phyloP scores from a whole-genome alignment of 2,797 vertebrate species.

The Vireo griseus region DNA sequence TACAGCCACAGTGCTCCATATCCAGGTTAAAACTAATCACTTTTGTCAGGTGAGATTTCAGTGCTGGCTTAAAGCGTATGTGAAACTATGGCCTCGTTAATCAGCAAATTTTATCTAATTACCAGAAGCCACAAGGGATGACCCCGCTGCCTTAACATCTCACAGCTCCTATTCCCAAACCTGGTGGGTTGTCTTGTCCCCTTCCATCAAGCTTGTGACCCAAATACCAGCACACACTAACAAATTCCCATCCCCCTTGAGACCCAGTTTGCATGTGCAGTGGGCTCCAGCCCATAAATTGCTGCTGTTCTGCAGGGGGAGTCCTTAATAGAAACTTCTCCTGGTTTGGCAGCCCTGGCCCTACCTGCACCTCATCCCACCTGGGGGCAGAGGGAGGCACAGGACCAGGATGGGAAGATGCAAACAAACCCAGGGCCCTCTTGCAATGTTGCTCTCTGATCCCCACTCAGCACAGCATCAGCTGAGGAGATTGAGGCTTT shows the following conservation, averaged over 20 bases:
- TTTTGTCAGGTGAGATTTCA: slow-evolving; percentile 18
- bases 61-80: background rate
- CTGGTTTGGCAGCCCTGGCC: background rate
- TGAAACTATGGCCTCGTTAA: slow-evolving; percentile 28
- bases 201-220: slow-evolving; percentile 27
- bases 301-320: background rate
- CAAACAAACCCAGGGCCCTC: background rate
- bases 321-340: background rate
- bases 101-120: slow-evolving; percentile 44
- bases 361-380: background rate
- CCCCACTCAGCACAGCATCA: background rate
- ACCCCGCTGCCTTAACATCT: background rate
- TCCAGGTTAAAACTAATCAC: slow-evolving; percentile 35
- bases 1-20: background rate
- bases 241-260: background rate
- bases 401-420: background rate
- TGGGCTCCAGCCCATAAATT: background rate
- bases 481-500: background rate
- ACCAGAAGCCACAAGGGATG: slow-evolving; percentile 37
- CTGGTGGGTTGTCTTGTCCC: background rate
- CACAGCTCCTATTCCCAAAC: background rate
- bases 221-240: background rate
- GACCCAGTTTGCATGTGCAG: background rate
- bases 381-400: background rate
- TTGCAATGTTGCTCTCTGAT: background rate